Percentiles rank a stretch among this genome's conserved stretches.
phyloP scores from a whole-genome alignment of 2,113 vertebrate species.

The Bolborhynchus lineola region DNA sequence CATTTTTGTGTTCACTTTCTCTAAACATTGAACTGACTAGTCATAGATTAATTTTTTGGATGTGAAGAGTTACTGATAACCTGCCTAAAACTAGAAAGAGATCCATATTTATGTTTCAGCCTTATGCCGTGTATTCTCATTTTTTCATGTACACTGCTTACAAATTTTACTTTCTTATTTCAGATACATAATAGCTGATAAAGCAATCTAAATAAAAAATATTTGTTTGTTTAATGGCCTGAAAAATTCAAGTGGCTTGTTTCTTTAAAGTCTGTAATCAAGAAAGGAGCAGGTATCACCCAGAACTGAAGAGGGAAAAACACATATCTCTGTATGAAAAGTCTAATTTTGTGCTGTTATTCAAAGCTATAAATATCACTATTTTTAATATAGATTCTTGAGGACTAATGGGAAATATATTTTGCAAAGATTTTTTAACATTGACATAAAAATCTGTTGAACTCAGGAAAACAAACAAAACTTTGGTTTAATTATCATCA shows the following conservation, averaged over 20 bases:
- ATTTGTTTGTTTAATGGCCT: not conserved
- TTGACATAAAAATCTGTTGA: not conserved
- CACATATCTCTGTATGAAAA: not conserved
- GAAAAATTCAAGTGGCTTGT: not conserved
- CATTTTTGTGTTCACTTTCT: not conserved
- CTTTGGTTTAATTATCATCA: conserved; percentile 39
- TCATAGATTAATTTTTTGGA: not conserved
- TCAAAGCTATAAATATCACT: not conserved
- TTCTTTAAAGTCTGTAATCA: not conserved
- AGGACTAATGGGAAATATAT: not conserved
- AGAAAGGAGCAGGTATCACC: conserved; percentile 13
- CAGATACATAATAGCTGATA: not conserved
- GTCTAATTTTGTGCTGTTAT: not conserved
- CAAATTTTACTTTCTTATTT: not conserved
- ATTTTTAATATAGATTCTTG: not conserved
- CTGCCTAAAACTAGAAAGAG: not conserved
- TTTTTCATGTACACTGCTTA: not conserved
- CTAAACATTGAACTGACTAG: not conserved
- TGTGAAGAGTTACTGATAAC: not conserved
- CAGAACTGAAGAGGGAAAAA: not conserved
- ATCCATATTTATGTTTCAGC: not conserved
- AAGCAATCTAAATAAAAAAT: not conserved
- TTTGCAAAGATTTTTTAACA: not conserved
- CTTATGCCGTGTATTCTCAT: not conserved
- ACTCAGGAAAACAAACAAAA: not conserved